Conservation (phyloP, 2,888 invertebrate species). For the Drosophila kokeensis region DNA sequence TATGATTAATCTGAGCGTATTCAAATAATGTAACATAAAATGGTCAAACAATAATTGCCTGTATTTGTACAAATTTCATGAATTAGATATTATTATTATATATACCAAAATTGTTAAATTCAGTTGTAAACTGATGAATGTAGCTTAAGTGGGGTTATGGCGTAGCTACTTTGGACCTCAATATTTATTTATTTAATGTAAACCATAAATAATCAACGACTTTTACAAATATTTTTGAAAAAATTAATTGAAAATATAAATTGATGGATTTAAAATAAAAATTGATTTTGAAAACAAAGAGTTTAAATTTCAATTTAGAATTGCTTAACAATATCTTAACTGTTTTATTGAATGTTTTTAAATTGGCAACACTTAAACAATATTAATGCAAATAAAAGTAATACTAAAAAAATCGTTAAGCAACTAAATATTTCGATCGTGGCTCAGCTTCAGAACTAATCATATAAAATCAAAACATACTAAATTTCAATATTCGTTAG, state of each 20-base stretch:
- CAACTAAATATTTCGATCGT: not conserved
- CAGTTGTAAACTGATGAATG: not conserved
- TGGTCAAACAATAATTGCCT: not conserved
- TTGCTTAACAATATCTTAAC: not conserved
- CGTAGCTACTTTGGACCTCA: not conserved
- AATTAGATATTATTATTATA: not conserved
- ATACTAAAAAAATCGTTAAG: not conserved
- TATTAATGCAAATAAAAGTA: not conserved
- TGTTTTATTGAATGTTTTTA: not conserved
- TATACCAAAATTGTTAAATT: not conserved
- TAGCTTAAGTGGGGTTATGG: not conserved
- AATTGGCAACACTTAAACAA: not conserved
- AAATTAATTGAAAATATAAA: not conserved
- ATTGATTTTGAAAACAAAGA: not conserved
- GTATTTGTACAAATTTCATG: not conserved
- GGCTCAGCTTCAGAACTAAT: not conserved
- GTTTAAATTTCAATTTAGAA: not conserved
- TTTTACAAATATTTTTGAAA: not conserved
- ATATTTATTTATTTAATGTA: not conserved
- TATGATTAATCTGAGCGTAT: not conserved
- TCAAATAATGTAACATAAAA: too few relatives aligned
- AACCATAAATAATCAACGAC: not conserved
- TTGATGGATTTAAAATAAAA: not conserved
- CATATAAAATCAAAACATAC: not conserved
- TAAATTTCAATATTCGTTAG: too few relatives aligned